Evolutionary conservation across 1,140 invertebrate genomes (phyloP), one percentile per base, ranked within the genome.

Genomic region (Whitmania pigra): DNA sequence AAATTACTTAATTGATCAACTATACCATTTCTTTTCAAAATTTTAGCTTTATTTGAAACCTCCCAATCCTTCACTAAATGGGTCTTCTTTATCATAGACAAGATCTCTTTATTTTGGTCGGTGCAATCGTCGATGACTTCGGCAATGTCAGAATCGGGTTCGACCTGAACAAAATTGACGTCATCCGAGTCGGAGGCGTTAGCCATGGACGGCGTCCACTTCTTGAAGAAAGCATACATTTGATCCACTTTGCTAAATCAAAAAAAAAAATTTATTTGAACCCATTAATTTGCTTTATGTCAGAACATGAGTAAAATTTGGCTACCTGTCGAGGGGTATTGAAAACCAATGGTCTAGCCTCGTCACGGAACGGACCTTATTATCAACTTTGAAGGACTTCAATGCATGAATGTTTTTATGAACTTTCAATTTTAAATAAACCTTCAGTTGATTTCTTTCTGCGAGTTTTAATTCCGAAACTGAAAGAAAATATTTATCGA

Each of bases 141-240:
- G 11, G 57, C 57, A 63, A 63, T 31, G 9, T 22, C 22, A 22
- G 57, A 63, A n/a, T 63, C 57, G 22, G 57, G 22, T 63, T 63
- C 57, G 22, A 63, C 20, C 22, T 25, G 22, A 13, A 63, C 57
- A 31, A 63, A 63, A 13, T 63, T 22, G 3, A 31, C 15, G 9
- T 63, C 57, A 63, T 63, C 57, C 11, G 57, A 63, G 18, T 63
- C 57, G 7, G 57, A 63, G 6, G 57, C 57, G 22, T 63, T 63
- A 20, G 57, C 57, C 57, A 63, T 63, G 11, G 57, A 63, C 11
- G 57, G 57, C 9, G 57, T 63, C 57, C 57, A 63, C 15, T 63
- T 63, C 29, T 63, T 63, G 57, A 63, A 63, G 57, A 63, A 63
- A 31, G 57, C 57, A 63, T 63, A 63, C 57, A 63, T 22, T 63